phyloP scores from a whole-genome alignment of 1,140 invertebrate genomes.

The Drosophila simulans region DNA sequence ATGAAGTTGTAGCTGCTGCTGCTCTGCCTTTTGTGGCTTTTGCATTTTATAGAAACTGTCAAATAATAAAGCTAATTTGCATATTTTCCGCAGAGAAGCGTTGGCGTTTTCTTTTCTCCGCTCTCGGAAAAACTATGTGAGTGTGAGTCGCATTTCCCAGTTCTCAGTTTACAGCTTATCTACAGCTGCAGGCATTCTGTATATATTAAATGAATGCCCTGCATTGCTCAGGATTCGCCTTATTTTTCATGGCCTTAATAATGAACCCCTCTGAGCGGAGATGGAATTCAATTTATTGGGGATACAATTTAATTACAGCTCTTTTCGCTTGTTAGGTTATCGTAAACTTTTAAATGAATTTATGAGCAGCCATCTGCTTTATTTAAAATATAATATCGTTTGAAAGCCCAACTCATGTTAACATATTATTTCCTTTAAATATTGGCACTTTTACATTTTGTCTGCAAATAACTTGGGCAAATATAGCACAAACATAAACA shows the following conservation, averaged over 20 bases:
- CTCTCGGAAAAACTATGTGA: slow-evolving; percentile 21
- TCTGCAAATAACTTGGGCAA: slow-evolving; percentile 48
- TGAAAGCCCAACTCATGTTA: too few relatives aligned
- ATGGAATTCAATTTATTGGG: too few relatives aligned
- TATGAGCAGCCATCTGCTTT: background rate
- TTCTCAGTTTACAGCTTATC: slow-evolving; percentile 25
- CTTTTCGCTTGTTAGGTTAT: background rate
- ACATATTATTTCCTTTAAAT: slow-evolving; percentile 36
- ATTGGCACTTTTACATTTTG: slow-evolving; percentile 43
- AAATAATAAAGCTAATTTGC: slow-evolving; percentile 66
- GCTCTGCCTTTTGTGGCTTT: slow-evolving; percentile 57
- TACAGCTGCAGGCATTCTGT: slow-evolving; percentile 16
- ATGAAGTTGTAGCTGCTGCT: slow-evolving; percentile 53
- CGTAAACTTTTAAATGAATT: too few relatives aligned
- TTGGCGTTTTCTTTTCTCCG: slow-evolving; percentile 1
- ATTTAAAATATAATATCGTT: slow-evolving; percentile 13
- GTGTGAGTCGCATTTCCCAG: background rate
- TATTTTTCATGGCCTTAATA: background rate
- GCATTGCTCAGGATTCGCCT: background rate
- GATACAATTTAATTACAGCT: slow-evolving; percentile 11
- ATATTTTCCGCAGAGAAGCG: slow-evolving; percentile 45
- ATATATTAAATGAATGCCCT: slow-evolving; percentile 4
- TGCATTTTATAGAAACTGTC: slow-evolving; percentile 68
- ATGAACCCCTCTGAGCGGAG: background rate
- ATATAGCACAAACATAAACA: slow-evolving; percentile 43